These are phyloP conservation scores for Lophotis ruficrista DNA, from an alignment of 2,113 vertebrate genomes.

Conservation along the genomic window DNA sequence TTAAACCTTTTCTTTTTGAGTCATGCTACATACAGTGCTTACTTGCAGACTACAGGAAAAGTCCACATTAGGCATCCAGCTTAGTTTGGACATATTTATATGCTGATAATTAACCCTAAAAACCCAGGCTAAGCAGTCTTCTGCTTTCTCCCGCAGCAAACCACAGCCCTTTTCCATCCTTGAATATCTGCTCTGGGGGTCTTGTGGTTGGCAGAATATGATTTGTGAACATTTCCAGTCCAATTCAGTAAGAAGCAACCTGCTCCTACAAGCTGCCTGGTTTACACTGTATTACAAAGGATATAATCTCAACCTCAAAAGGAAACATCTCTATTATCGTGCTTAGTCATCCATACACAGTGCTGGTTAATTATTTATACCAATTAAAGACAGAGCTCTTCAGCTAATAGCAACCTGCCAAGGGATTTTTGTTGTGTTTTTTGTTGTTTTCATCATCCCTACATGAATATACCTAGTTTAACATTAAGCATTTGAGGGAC, in stretches of 20 bases:
- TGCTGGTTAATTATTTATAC: constrained; percentile 4
- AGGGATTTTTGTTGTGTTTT: neutral
- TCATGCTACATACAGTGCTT: accelerated
- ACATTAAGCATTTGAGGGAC: neutral
- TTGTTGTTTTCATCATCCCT: neutral
- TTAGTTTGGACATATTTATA: neutral
- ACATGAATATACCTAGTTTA: neutral
- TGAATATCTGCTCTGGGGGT: neutral
- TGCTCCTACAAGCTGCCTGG: neutral
- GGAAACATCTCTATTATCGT: neutral
- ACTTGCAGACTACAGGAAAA: neutral
- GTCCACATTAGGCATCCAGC: accelerated
- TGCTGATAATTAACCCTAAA: neutral
- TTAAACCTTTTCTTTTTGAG: neutral
- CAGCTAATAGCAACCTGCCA: neutral
- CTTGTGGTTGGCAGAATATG: neutral
- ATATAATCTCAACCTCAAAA: neutral
- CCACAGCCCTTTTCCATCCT: neutral
- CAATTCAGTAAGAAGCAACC: neutral
- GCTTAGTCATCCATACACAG: neutral
- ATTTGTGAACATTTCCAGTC: neutral
- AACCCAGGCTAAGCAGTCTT: neutral
- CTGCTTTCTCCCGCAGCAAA: neutral
- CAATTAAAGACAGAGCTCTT: neutral
- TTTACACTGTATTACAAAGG: neutral